These are phyloP conservation scores for Lithophane socia DNA, from an alignment of 2,888 invertebrate species.

Conservation along the genomic window DNA sequence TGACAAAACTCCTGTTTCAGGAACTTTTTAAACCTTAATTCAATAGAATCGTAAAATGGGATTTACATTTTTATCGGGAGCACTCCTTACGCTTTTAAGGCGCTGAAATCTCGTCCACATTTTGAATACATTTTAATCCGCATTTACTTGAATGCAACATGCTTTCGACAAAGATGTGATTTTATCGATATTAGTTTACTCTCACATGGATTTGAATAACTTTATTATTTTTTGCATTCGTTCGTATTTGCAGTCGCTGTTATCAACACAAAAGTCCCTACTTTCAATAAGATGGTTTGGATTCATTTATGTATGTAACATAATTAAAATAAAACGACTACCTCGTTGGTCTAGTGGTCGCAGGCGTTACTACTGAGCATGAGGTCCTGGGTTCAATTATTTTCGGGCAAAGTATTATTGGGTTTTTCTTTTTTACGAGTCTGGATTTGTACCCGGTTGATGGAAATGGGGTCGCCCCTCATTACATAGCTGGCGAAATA, in stretches of 20 bases:
- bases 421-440: too few relatives aligned
- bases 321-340: too few relatives aligned
- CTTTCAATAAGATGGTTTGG: too few relatives aligned
- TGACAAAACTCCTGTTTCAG: conserved; percentile 45
- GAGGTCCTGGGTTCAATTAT: too few relatives aligned
- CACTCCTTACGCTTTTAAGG: conserved; percentile 35
- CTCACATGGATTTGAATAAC: not conserved
- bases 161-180: conserved; percentile 13
- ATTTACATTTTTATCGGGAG: conserved; percentile 64
- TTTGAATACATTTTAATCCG: conserved; percentile 48
- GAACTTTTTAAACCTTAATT: conserved; percentile 55
- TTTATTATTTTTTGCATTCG: not conserved
- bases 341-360: too few relatives aligned
- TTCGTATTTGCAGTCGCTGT: not conserved
- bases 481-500: too few relatives aligned
- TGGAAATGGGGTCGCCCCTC: accelerated
- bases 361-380: too few relatives aligned
- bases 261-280: too few relatives aligned
- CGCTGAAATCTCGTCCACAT: conserved; percentile 21
- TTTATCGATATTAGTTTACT: conserved; percentile 10
- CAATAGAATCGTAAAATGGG: conserved; percentile 57
- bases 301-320: too few relatives aligned
- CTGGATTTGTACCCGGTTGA: too few relatives aligned
- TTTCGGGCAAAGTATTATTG: too few relatives aligned
- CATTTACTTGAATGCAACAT: conserved; percentile 10